Evolutionary conservation across 2,797 vertebrate species (phyloP).

Genomic region (Apogon hyalosoma): DNA sequence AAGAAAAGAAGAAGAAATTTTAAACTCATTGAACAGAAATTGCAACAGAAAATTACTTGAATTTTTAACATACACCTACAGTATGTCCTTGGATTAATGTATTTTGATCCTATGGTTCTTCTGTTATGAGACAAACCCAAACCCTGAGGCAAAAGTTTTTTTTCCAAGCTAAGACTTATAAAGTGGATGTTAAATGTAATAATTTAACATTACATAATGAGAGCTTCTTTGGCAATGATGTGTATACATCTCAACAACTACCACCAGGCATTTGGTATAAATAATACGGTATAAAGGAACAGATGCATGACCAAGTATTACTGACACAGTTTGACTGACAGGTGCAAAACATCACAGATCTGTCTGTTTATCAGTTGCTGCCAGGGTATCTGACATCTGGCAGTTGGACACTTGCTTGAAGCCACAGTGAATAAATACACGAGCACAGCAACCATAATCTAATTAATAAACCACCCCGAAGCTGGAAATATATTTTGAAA

Average conservation of each 20-base stretch:
- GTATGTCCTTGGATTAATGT: too few relatives aligned
- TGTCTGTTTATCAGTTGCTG: not conserved
- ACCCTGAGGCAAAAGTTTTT: too few relatives aligned
- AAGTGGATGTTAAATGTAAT: not conserved
- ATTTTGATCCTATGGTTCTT: too few relatives aligned
- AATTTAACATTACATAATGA: not conserved
- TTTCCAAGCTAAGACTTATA: not conserved
- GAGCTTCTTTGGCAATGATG: not conserved
- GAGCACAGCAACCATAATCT: not conserved
- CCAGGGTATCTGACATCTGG: not conserved
- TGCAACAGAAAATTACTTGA: too few relatives aligned
- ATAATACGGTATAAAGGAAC: not conserved
- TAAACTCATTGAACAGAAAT: too few relatives aligned
- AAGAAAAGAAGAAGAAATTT: too few relatives aligned
- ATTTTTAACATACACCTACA: too few relatives aligned
- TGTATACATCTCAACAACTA: not conserved
- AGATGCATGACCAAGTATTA: not conserved
- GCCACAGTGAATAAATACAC: not conserved
- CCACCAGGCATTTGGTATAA: not conserved
- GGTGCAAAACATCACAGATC: not conserved
- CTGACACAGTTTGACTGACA: conserved; percentile 15
- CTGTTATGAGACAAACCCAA: too few relatives aligned
- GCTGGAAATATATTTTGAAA: conserved; percentile 7
- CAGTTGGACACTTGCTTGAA: not conserved
- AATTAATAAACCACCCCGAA: not conserved